Evolutionary conservation across 2,888 invertebrate genomes (phyloP).

Genomic region (Cataglyphis livida): DNA sequence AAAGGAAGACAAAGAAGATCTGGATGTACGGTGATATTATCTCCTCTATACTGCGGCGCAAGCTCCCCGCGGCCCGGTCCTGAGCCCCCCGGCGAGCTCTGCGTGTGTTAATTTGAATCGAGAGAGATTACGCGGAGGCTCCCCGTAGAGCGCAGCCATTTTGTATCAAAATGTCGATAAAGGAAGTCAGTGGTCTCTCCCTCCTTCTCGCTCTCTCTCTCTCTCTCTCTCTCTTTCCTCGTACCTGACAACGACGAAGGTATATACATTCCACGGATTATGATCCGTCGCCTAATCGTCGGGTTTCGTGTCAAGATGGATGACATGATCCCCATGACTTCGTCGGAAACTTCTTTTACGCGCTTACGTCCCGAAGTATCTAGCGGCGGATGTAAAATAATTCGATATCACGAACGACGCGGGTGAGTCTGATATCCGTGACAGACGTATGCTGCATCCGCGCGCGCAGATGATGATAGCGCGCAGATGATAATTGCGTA

Average conservation of each 20-base stretch:
- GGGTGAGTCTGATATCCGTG: slow-evolving; percentile 26
- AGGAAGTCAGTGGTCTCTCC: slow-evolving; percentile 78
- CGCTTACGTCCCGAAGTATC: slow-evolving; percentile 18
- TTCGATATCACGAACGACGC: slow-evolving; percentile 30
- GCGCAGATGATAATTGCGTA: neutral
- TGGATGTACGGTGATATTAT: slow-evolving; percentile 82
- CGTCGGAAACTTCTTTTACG: slow-evolving; percentile 19
- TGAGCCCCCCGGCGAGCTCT: slow-evolving; percentile 79
- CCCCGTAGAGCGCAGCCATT: slow-evolving; percentile 85
- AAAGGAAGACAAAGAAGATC: slow-evolving; percentile 73
- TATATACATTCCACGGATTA: slow-evolving; percentile 43
- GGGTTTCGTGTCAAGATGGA: slow-evolving; percentile 59
- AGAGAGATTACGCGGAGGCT: slow-evolving; percentile 87
- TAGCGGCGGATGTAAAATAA: slow-evolving; percentile 23
- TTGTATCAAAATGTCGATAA: slow-evolving; percentile 86
- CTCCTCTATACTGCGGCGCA: slow-evolving; percentile 79
- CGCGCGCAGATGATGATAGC: neutral
- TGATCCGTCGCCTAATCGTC: slow-evolving; percentile 68
- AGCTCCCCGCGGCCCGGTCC: slow-evolving; percentile 77
- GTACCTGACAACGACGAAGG: slow-evolving; percentile 47
- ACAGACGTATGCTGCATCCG: neutral
- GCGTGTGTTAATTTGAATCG: slow-evolving; percentile 88
- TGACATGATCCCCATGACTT: slow-evolving; percentile 39
- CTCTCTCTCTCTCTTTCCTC: neutral
- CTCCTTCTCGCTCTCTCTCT: slow-evolving; percentile 18